Base-by-base conservation (phyloP, 2,113 vertebrate genomes). In the Speoplatyrhinus poulsoni region DNA sequence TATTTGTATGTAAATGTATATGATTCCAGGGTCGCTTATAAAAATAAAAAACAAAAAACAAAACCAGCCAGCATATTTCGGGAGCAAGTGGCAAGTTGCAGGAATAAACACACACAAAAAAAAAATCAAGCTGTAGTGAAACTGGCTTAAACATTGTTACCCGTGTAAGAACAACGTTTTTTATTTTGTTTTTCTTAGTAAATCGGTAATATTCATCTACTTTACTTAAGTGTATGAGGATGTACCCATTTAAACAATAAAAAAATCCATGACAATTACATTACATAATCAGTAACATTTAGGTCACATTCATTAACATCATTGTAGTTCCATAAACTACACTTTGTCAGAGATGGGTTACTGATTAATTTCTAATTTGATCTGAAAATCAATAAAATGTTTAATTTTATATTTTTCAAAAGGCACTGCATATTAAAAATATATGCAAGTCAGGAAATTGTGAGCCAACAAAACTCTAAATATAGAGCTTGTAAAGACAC, bases 341-440 rank as follows among this genome's bases (percentile, higher is more conserved):
- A 3, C 12, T 9, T 46, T 56, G 16, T n/a, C 15, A 58, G 17
- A 16, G n/a, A 19, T 3, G 52, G 13, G 52, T 19, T 56, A 32
- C 5, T 65, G 56, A 67, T 10, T 7, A 26, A n/a, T 70, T 72
- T 50, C 53, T 65, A 16, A 12, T 58, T 64, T 60, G 70, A 58
- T 80, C 58, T 81, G 19, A 69, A 67, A 75, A 33, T 58, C 53
- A 72, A 65, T 72, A 59, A 77, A 73, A 61, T 58, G 62, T 46
- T 61, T 0, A 17, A 55, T 9, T 57, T 26, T 65, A 65, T 73
- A 33, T 16, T 65, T 53, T 26, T 58, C 19, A 6, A 26, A 26
- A 90, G 84, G 83, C 88, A 87, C 77, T 65, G 77, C 67, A 70
- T 81, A 77, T 49, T 69, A 32, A 78, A 33, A 76, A 77, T 57